Evolutionary conservation across 2,888 invertebrate species (phyloP).

Genomic region (Thymelicus lineola): DNA sequence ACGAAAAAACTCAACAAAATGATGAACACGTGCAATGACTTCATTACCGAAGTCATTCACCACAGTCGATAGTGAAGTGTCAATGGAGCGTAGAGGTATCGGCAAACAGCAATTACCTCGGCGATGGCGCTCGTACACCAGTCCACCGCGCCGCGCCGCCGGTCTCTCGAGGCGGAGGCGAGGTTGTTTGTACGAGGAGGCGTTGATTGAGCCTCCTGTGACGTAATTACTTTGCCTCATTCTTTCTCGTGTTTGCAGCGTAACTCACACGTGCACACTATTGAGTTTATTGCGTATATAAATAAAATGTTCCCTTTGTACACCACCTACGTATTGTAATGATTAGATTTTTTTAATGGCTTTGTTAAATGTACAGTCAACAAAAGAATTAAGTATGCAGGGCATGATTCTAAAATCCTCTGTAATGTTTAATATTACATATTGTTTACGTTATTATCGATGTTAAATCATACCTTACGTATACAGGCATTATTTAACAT

Average conservation of each 20-base stretch:
- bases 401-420: too few species aligned
- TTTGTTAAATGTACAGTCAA: too few species aligned
- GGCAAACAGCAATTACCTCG: slow-evolving; percentile 29
- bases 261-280: neutral
- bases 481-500: too few species aligned
- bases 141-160: neutral
- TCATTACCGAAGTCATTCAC: neutral
- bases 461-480: too few species aligned
- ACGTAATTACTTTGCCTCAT: slow-evolving; percentile 4
- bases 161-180: slow-evolving; percentile 22
- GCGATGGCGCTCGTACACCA: neutral
- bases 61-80: slow-evolving; percentile 13
- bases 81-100: slow-evolving; percentile 17
- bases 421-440: too few species aligned
- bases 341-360: too few species aligned
- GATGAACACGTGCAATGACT: neutral
- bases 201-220: slow-evolving; percentile 15
- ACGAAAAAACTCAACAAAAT: neutral
- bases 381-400: too few species aligned
- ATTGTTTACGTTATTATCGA: too few species aligned
- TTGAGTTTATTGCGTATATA: too few species aligned
- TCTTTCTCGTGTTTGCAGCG: neutral
- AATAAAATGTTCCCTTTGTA: too few species aligned
- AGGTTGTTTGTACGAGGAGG: slow-evolving; percentile 16
- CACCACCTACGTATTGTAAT: too few species aligned